Evolutionary conservation across 2,888 invertebrate genomes (phyloP), one percentile per base, ranked within the genome.

Genomic region (Dasysyrphus albostriatus): DNA sequence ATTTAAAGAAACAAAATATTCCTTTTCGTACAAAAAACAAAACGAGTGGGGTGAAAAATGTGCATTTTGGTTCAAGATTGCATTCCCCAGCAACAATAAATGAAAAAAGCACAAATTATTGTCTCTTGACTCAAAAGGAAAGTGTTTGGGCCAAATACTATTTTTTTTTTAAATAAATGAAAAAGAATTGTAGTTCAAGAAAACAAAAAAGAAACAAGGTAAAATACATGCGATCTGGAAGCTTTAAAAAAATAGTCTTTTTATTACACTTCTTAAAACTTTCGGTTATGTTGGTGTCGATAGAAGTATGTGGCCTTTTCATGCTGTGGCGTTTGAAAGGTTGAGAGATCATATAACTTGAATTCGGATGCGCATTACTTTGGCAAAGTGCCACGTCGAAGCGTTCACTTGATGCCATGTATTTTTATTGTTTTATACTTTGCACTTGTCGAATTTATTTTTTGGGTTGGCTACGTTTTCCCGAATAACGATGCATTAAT

Each of bases 211-310:
- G 81, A 85, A 77, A 85, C 76, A 74, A 81, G 34, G 65, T 70
- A 70, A 83, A 87, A 83, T 87, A 87, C 67, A 87, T 87, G 79
- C 87, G 87, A 85, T 83, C 79, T 87, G 87, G 87, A 87, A 87
- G 87, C 87, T 82, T 63, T 80, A 83, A 70, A 80, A 10, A 54
- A 63, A 61, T 8, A 29, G 10, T 59, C 37, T 83, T 70, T 65
- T 56, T 19, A 6, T 70, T 58, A 10, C 32, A 0, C 10, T 7
- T 14, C 19, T 8, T n/a, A 42, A n/a, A 32, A 12, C 3, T 7
- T 12, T 4, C 24, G 1, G 1, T 24, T 24, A 24, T 3, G 12
- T 39, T 39, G 39, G 8, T 37, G 2, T 9, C 9, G 0, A 37
- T 3, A 0, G 0, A 12, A 12, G 29, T 12, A 29, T 19, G 10